Evolutionary conservation across 2,888 invertebrate genomes (phyloP), one percentile per base, ranked within the genome.

Genomic region (Ptychoptera contaminata): DNA sequence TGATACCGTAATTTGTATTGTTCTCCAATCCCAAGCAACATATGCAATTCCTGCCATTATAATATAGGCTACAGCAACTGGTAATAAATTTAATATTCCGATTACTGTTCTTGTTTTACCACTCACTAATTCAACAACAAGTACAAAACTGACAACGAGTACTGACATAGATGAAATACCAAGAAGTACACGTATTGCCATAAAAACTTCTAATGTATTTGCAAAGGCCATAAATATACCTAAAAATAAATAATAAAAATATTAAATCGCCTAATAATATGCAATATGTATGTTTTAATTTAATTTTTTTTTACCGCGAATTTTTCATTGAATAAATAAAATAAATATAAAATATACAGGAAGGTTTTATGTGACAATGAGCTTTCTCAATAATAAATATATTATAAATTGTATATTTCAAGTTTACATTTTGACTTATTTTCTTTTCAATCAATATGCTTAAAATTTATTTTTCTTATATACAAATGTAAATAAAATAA

Each of bases 61-160:
- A 46, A 76, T 71, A 55, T 76, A 78, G 30, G 69, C 63, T 37
- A 77, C 53, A 30, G 76, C 73, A 8, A 77, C 73, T 12, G 77
- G 77, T 53, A 77, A 68, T 48, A 77, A 65, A 56, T 75, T 76
- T 31, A 74, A 69, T 40, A 77, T 73, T 5, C 78, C 78, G 48
- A 76, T 69, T 47, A 77, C 69, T 37, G 75, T 76, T 48, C 77
- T 65, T 74, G 76, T 76, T 55, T 71, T 69, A 36, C 76, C 76
- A 47, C 76, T 76, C 15, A 77, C 74, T 48, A 77, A 58, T 63
- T 78, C 78, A 53, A 77, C 73, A 43, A 75, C 73, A 38, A 79
- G 62, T 30, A 79, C 77, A 59, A 79, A 79, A 46, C 76, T 74
- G 42, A 85, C 84, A 51, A 85, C 78, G 49, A 61, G 58, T 51